Evolutionary conservation across 2,888 invertebrate genomes (phyloP).

Genomic region (Neocrepidodera transversa): DNA sequence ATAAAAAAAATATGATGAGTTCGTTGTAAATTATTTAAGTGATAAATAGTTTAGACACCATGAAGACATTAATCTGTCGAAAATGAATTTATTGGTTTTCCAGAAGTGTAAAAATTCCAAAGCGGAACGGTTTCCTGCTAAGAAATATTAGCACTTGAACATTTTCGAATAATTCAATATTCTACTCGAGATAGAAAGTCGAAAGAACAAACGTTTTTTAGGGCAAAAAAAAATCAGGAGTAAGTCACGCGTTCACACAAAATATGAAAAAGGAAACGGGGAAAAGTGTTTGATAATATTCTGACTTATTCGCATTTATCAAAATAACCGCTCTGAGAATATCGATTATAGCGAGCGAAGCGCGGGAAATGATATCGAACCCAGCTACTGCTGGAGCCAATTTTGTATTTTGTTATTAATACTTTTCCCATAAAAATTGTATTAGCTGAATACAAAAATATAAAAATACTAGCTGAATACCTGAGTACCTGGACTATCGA

Average conservation of each 20-base stretch:
- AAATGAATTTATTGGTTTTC: slow-evolving; percentile 3
- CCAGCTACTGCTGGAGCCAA: slow-evolving; percentile 14
- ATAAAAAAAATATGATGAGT: no score
- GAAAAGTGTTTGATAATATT: slow-evolving; percentile 56
- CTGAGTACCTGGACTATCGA: no score
- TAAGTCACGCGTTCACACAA: slow-evolving; percentile 50
- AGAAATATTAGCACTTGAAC: slow-evolving; percentile 27
- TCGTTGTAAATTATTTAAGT: not conserved
- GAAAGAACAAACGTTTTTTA: slow-evolving; percentile 43
- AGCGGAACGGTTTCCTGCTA: not conserved
- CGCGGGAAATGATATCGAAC: slow-evolving; percentile 26
- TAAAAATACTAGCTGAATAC: no score
- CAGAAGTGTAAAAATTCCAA: not conserved
- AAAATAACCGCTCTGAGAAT: slow-evolving; percentile 45
- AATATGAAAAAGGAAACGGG: slow-evolving; percentile 46
- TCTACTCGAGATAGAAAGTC: slow-evolving; percentile 25
- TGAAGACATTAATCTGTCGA: not conserved
- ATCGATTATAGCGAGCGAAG: slow-evolving; percentile 39
- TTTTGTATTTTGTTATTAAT: not conserved
- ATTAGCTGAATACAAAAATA: no score
- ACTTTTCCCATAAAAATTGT: no score
- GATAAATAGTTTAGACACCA: not conserved
- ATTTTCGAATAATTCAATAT: slow-evolving; percentile 28
- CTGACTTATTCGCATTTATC: slow-evolving; percentile 53
- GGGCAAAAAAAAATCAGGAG: slow-evolving; percentile 45